Base-by-base conservation (phyloP, 2,113 vertebrate genomes). In the Sylvicapra grimmia region DNA sequence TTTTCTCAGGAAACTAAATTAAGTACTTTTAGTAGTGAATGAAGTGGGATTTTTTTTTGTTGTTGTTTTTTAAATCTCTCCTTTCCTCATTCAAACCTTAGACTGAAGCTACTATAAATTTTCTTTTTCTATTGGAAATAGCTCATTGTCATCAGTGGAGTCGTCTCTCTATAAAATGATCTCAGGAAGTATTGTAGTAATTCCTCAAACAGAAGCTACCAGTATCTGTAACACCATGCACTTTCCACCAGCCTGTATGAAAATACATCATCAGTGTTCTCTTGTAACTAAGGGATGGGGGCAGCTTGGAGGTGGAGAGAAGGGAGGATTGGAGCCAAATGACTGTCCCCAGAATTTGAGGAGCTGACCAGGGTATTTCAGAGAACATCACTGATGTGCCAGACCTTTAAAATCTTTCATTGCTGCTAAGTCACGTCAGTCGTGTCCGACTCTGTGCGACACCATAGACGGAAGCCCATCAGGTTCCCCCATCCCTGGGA, bases 381-480 rank as follows among this genome's bases (percentile, higher is more conserved):
- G 79, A 83, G 51, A 83, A 65, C n/a, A 65, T 54, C 59, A 4
- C 77, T 15, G 23, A 53, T 0, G 8, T 65, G 58, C n/a, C n/a
- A 21, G 80, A 44, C 47, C n/a, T 84, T 84, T 33, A 68, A 84
- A 33, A 68, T 84, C 49, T 53, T 54, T 51, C 16, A 44, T 23
- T 83, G 18, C 53, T 54, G 53, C 53, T 54, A 19, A 54, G 16
- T 54, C 18, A 0, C 53, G 1, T 54, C 53, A 6, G 16, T 54
- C 16, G 18, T 54, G 53, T 54, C 53, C 16, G 16, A 54, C 53
- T 54, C 53, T 19, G 53, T 54, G 53, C 16, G 0, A 54, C 53
- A 16, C 6, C 53, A 54, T 6, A 54, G 53, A 54, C 2, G 2
- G 53, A 0, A 54, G 53, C 5, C 53, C 53, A 54, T 1, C 0